Evolutionary conservation across 2,113 vertebrate species (phyloP).

Genomic region (Pleuronectes platessa): DNA sequence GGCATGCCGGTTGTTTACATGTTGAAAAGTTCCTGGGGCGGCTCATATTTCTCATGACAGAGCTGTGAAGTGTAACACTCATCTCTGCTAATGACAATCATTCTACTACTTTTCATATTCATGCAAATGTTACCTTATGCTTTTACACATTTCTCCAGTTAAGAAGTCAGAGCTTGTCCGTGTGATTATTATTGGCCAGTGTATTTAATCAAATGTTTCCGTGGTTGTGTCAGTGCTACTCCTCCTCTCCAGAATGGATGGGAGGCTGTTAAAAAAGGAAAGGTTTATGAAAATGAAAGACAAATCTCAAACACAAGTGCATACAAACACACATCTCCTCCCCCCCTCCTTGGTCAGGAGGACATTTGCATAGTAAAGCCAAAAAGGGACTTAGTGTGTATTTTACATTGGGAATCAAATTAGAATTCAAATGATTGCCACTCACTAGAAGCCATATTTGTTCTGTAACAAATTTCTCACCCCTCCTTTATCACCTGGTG

Average conservation of each 20-base stretch:
- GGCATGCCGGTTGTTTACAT: slow-evolving; percentile 73
- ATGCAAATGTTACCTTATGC: neutral
- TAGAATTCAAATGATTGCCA: slow-evolving; percentile 81
- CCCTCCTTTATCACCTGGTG: slow-evolving; percentile 76
- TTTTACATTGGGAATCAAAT: slow-evolving; percentile 85
- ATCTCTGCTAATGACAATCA: neutral
- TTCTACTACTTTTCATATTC: neutral
- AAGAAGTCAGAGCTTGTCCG: neutral
- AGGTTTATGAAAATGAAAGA: slow-evolving; percentile 84
- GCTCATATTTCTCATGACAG: slow-evolving; percentile 38
- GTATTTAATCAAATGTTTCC: slow-evolving; percentile 53
- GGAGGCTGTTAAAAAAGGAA: slow-evolving; percentile 76
- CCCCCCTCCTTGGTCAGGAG: slow-evolving; percentile 38
- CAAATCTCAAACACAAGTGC: slow-evolving; percentile 65
- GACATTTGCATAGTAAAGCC: slow-evolving; percentile 82
- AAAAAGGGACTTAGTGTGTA: slow-evolving; percentile 79
- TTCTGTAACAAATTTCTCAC: slow-evolving; percentile 81
- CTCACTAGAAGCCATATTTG: slow-evolving; percentile 74
- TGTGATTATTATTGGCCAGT: slow-evolving; percentile 29
- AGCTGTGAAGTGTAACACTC: slow-evolving; percentile 12
- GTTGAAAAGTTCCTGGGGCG: slow-evolving; percentile 28
- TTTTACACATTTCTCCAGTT: neutral
- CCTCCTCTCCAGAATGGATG: slow-evolving; percentile 53
- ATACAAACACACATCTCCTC: slow-evolving; percentile 33
- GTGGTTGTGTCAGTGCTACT: slow-evolving; percentile 44